phyloP scores from a whole-genome alignment of 30 jellyfish, hydroid and myxozoan species.

The Phacellophora camtschatica region DNA sequence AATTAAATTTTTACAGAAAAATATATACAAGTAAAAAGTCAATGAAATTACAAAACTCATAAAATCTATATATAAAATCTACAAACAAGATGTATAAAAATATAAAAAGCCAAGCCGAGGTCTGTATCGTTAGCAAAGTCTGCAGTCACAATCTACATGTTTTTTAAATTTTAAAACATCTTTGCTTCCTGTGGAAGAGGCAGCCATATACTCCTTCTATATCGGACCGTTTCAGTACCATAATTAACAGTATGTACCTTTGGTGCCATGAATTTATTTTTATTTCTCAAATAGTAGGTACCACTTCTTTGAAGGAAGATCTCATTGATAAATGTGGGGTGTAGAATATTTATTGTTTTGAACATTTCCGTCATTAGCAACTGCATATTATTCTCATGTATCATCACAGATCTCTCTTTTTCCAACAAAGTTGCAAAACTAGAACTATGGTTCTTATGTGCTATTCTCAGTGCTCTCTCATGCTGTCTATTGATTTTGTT shows the following conservation, averaged over 20 bases:
- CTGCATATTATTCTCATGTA: conserved; percentile 3
- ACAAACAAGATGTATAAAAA: no score
- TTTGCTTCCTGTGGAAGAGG: background rate
- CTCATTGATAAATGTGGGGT: background rate
- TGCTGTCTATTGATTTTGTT: conserved; percentile 7
- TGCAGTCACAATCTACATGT: no score
- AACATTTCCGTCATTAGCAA: background rate
- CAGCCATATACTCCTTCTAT: background rate
- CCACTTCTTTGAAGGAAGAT: background rate
- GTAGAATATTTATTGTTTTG: background rate
- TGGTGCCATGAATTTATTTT: background rate
- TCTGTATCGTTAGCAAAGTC: background rate
- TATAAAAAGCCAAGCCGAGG: background rate
- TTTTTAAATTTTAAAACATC: no score
- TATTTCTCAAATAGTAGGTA: background rate
- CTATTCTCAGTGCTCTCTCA: conserved; percentile 18
- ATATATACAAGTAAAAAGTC: no score
- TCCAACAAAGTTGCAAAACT: conserved; percentile 1
- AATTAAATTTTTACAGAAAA: no score
- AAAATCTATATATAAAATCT: no score
- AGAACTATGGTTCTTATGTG: background rate
- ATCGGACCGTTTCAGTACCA: conserved; percentile 1
- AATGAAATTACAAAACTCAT: no score
- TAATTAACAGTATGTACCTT: background rate
- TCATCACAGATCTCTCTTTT: background rate